Percentiles rank a stretch among this genome's conserved stretches.
phyloP scores from a whole-genome alignment of 1,140 invertebrate species.

The Lepidotrigona ventralis region DNA sequence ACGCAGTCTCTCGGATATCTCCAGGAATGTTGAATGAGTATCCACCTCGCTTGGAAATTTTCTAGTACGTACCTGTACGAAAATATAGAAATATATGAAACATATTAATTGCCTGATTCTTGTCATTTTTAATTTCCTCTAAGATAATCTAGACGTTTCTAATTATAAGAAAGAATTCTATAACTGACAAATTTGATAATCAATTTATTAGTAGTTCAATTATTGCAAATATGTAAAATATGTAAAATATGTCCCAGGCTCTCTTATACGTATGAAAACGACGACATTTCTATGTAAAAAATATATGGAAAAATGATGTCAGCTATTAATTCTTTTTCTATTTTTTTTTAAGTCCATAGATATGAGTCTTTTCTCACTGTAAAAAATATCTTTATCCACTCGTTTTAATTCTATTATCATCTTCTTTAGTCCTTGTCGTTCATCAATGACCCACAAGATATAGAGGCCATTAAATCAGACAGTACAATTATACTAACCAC shows the following conservation, averaged over 20 bases:
- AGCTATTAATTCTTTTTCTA: background rate
- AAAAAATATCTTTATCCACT: background rate
- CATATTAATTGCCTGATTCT: background rate
- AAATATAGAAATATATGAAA: background rate
- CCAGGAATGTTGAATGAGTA: conserved; percentile 83
- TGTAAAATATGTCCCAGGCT: background rate
- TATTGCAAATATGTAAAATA: too few relatives aligned
- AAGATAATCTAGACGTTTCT: too few relatives aligned
- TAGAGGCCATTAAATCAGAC: background rate
- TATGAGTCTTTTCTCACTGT: background rate
- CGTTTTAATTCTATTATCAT: background rate
- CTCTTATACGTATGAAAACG: too few relatives aligned
- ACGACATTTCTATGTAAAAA: background rate
- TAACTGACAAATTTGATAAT: too few relatives aligned
- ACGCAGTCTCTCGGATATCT: conserved; percentile 85
- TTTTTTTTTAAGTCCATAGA: background rate
- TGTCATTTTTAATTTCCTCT: background rate
- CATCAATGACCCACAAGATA: background rate
- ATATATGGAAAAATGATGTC: background rate
- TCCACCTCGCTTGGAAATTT: conserved; percentile 83
- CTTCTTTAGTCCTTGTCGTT: background rate
- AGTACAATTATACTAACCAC: conserved; percentile 81
- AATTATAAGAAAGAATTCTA: too few relatives aligned
- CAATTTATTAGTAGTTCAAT: too few relatives aligned
- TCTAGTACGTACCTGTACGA: conserved; percentile 71